Evolutionary conservation across 2,888 invertebrate species (phyloP).

Genomic region (Aporophyla lueneburgensis): DNA sequence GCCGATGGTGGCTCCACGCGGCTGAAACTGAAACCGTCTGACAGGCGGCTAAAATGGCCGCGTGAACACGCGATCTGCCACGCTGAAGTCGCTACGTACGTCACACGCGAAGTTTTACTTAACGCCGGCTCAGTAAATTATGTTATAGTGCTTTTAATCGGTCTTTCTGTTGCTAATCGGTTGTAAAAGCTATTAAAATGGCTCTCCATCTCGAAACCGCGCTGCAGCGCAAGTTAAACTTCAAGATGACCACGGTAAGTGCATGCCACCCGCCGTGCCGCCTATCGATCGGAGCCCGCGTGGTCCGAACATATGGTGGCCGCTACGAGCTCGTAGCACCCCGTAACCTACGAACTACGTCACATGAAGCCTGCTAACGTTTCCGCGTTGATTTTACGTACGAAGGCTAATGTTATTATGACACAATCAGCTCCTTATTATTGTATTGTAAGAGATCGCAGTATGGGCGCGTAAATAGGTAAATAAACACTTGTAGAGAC

Average conservation of each 20-base stretch:
- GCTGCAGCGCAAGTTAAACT: conserved; percentile 90
- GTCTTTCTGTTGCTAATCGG: conserved; percentile 73
- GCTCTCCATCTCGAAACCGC: conserved; percentile 89
- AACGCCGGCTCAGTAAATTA: conserved; percentile 81
- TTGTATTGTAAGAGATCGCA: conserved; percentile 61
- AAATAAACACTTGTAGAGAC: conserved; percentile 87
- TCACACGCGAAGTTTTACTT: conserved; percentile 85
- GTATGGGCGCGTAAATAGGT: conserved; percentile 74
- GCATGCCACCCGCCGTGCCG: conserved; percentile 82
- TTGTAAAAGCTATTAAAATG: conserved; percentile 77
- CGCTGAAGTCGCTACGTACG: conserved; percentile 84
- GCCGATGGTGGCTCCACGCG: conserved; percentile 82
- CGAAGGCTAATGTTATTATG: conserved; percentile 71
- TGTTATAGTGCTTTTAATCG: conserved; percentile 84
- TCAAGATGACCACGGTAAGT: conserved; percentile 91
- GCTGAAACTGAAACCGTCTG: conserved; percentile 81
- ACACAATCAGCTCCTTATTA: conserved; percentile 65
- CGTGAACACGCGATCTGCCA: conserved; percentile 88
- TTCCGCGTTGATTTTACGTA: conserved; percentile 64
- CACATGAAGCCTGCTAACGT: conserved; percentile 71
- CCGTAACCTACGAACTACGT: conserved; percentile 75
- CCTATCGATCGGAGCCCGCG: conserved; percentile 87
- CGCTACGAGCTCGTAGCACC: conserved; percentile 81
- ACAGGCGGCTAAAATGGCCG: conserved; percentile 89
- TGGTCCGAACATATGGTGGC: conserved; percentile 89